Evolutionary conservation across 2,888 invertebrate genomes (phyloP).

Genomic region (Clistopyga incitator): DNA sequence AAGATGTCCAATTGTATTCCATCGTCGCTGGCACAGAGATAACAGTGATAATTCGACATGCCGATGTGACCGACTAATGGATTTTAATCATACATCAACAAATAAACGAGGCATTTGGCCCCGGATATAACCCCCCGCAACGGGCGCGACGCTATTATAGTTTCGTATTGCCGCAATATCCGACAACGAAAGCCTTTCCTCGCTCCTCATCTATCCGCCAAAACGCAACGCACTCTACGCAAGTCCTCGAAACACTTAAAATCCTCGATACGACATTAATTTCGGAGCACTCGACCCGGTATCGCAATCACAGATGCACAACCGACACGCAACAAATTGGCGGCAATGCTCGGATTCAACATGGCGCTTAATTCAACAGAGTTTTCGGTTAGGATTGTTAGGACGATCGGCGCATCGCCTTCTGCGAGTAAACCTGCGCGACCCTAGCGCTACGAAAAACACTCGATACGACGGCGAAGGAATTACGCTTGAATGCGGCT

Average conservation of each 20-base stretch:
- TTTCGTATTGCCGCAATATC: not conserved
- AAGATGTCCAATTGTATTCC: slow-evolving; percentile 80
- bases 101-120: not conserved
- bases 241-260: not conserved
- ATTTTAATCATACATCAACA: not conserved
- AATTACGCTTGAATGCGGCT: not conserved
- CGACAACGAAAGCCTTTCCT: not conserved
- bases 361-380: slow-evolving; percentile 37
- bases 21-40: slow-evolving; percentile 81
- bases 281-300: not conserved
- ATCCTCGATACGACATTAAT: not conserved
- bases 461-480: not conserved
- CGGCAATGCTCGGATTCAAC: slow-evolving; percentile 66
- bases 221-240: not conserved
- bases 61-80: slow-evolving; percentile 22
- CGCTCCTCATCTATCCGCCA: not conserved
- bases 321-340: slow-evolving; percentile 71
- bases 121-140: slow-evolving; percentile 1
- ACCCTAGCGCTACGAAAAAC: slow-evolving; percentile 7
- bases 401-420: not conserved
- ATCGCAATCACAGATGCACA: slow-evolving; percentile 40
- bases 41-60: slow-evolving; percentile 78
- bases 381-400: not conserved
- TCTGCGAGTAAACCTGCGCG: not conserved
- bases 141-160: not conserved